A percentile compares a stretch with the other conserved stretches of the same genome.
Evolutionary conservation across 2,797 vertebrate genomes (phyloP).

Genomic region (Pterois miles): DNA sequence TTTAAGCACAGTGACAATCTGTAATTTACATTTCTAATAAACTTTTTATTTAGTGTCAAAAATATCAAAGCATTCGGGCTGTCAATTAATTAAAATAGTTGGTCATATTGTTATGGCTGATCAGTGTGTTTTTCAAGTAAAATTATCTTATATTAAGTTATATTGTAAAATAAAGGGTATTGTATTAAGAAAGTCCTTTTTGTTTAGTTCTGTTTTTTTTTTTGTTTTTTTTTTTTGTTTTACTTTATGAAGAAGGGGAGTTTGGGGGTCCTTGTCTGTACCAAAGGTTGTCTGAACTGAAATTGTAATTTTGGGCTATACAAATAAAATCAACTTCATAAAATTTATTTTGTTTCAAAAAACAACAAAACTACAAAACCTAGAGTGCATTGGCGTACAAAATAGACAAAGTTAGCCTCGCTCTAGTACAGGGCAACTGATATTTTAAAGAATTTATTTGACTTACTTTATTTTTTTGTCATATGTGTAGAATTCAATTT

Average conservation of each 20-base stretch:
- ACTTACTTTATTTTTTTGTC: neutral
- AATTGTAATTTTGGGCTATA: neutral
- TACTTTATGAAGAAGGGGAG: too few species aligned
- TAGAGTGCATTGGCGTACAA: neutral
- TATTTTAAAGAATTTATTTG: conserved; percentile 9
- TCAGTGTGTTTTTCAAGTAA: too few species aligned
- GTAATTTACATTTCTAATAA: neutral
- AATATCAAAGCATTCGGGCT: too few species aligned
- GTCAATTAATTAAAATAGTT: too few species aligned
- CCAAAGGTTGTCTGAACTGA: neutral
- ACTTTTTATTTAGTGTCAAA: neutral
- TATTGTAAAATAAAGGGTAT: too few species aligned
- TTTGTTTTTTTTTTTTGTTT: too few species aligned
- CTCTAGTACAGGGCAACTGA: neutral
- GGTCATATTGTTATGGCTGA: too few species aligned
- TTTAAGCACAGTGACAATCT: neutral
- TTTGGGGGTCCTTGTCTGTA: neutral
- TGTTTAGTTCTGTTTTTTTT: too few species aligned
- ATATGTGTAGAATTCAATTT: conserved; percentile 32
- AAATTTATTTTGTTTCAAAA: neutral
- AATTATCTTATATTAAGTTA: too few species aligned
- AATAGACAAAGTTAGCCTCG: neutral
- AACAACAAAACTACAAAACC: neutral
- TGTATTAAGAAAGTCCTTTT: too few species aligned
- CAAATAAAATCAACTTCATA: neutral